A percentile compares a stretch with the other conserved stretches of the same genome.
Conservation (phyloP, 1,140 invertebrate species). For the Drosophila pallidifrons region DNA sequence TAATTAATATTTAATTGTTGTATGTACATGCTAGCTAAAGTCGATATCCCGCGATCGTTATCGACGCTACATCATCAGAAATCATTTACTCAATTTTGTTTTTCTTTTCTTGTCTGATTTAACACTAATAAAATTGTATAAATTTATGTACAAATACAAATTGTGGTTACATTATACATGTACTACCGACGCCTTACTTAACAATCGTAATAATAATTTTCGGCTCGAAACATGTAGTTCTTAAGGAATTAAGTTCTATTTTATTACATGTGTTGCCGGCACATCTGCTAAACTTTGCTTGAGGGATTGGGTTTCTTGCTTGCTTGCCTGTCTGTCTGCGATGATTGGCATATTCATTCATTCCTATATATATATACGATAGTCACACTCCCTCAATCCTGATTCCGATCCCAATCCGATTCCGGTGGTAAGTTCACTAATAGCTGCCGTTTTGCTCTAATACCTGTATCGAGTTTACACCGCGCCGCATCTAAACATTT, state of each 20-base stretch:
- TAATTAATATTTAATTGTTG: conserved; percentile 44
- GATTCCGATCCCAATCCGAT: not conserved
- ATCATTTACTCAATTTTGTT: conserved; percentile 40
- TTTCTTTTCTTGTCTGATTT: conserved; percentile 43
- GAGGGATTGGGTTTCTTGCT: conserved; percentile 2
- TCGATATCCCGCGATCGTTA: conserved; percentile 7
- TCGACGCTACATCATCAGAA: conserved; percentile 20
- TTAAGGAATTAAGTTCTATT: conserved; percentile 78
- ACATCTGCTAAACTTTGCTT: conserved; percentile 35
- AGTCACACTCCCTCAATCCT: conserved; percentile 6
- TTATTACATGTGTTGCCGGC: conserved; percentile 69
- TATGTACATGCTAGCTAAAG: conserved; percentile 50
- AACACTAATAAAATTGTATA: conserved; percentile 78
- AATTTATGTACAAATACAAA: conserved; percentile 75
- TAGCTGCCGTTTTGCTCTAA: conserved; percentile 71
- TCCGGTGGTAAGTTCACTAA: conserved; percentile 32
- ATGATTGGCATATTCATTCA: conserved; percentile 13
- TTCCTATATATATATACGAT: conserved; percentile 3
- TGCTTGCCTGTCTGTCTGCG: too few species aligned
- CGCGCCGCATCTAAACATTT: conserved; percentile 14
- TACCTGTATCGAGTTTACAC: conserved; percentile 65
- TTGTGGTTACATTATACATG: conserved; percentile 59
- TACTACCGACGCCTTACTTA: conserved; percentile 65
- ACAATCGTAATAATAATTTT: conserved; percentile 74
- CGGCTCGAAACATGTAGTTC: conserved; percentile 63